A percentile compares a stretch with the other conserved stretches of the same genome.
phyloP scores from a whole-genome alignment of 2,113 vertebrate species.

The Spermophilus dauricus region DNA sequence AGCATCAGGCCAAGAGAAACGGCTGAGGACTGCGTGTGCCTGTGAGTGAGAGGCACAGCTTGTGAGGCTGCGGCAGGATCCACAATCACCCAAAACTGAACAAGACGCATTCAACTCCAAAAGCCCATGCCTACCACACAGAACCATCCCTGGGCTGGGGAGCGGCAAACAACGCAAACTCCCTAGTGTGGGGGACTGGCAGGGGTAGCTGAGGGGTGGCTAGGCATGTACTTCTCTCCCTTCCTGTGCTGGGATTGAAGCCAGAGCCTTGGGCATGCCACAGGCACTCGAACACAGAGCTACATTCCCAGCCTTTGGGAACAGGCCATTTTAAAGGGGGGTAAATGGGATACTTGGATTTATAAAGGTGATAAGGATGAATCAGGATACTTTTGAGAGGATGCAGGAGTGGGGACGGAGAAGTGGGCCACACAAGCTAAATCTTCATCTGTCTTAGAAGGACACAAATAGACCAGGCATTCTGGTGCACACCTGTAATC shows the following conservation, averaged over 20 bases:
- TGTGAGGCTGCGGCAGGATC: background rate
- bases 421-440: background rate
- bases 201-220: background rate
- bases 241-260: too few species aligned
- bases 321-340: background rate
- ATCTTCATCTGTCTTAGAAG: background rate
- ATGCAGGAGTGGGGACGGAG: background rate
- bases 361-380: background rate
- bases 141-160: accelerated
- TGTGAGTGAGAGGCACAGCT: background rate
- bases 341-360: accelerated
- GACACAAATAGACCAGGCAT: background rate
- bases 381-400: background rate
- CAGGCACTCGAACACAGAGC: background rate
- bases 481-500: background rate
- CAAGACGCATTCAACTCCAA: background rate
- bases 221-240: background rate
- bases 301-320: background rate
- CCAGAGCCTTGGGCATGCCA: background rate
- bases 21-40: background rate
- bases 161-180: background rate
- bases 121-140: background rate
- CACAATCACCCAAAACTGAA: background rate
- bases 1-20: background rate
- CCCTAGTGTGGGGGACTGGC: too few species aligned